These are phyloP conservation scores for Archilochus colubris DNA, from an alignment of 2,113 vertebrate genomes.

Conservation along the genomic window DNA sequence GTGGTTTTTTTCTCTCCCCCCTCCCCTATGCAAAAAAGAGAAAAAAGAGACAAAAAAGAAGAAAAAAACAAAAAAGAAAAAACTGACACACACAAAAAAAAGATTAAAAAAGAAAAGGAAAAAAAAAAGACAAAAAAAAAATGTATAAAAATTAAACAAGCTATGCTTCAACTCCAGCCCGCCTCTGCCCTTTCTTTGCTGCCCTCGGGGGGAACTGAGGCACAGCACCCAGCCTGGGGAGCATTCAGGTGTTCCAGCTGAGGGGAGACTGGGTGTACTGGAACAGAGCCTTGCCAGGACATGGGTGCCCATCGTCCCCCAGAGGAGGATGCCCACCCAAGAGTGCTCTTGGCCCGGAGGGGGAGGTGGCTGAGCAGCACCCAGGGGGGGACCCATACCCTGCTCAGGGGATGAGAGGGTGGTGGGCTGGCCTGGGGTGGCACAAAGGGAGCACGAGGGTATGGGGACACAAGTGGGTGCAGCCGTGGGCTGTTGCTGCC, in stretches of 20 bases:
- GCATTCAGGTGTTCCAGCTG: too few species aligned
- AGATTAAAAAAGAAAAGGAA: background rate
- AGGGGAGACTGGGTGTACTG: background rate
- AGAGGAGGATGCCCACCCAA: background rate
- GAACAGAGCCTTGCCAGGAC: background rate
- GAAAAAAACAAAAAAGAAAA: slow-evolving; percentile 24
- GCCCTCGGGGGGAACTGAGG: background rate
- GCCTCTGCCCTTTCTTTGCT: slow-evolving; percentile 38
- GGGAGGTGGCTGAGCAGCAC: background rate
- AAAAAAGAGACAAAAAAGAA: slow-evolving; percentile 42
- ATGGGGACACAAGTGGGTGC: background rate
- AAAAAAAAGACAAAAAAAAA: slow-evolving; percentile 64
- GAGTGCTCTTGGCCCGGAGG: background rate
- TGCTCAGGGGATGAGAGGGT: too few species aligned
- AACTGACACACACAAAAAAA: slow-evolving; percentile 31
- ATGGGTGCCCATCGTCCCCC: background rate
- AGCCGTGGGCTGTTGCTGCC: background rate
- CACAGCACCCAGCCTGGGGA: background rate
- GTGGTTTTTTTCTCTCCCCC: background rate
- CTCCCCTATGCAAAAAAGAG: slow-evolving; percentile 90
- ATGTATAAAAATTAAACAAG: slow-evolving; percentile 91
- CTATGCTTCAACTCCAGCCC: slow-evolving; percentile 82
- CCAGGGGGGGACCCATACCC: background rate
- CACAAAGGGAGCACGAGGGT: background rate
- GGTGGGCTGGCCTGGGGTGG: background rate